phyloP scores from a whole-genome alignment of 2,113 vertebrate species.

The Corythoichthys haematopterus region DNA sequence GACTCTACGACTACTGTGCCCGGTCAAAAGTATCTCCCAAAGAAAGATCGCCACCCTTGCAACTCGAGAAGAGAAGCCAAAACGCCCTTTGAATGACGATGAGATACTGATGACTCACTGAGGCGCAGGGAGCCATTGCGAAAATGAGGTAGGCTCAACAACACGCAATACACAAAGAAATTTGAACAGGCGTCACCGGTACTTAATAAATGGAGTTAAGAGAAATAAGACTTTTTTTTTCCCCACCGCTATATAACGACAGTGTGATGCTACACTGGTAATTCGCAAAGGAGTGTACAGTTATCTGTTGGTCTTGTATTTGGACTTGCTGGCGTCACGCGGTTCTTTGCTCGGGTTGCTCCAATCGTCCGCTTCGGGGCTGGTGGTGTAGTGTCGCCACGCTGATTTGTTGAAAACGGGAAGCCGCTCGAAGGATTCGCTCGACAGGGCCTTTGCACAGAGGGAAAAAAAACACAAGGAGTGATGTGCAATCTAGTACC shows the following conservation, averaged over 20 bases:
- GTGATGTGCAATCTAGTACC: background rate
- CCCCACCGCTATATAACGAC: background rate
- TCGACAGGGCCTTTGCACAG: constrained; percentile 84
- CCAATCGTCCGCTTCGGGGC: constrained; percentile 95
- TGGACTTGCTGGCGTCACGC: constrained; percentile 84
- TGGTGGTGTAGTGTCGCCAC: constrained; percentile 94
- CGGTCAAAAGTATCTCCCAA: constrained; percentile 30
- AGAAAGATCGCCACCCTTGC: constrained; percentile 22
- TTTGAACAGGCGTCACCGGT: background rate
- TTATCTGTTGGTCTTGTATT: constrained; percentile 90
- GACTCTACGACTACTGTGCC: constrained; percentile 22
- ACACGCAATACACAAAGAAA: constrained; percentile 2
- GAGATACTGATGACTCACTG: constrained; percentile 26
- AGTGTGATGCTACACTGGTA: background rate
- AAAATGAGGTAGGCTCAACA: constrained; percentile 9
- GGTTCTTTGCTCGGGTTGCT: constrained; percentile 97
- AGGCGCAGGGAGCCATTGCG: constrained; percentile 26
- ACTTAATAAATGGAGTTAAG: background rate
- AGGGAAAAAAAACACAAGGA: background rate
- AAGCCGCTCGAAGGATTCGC: constrained; percentile 95
- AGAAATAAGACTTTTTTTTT: background rate
- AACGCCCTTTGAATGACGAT: constrained; percentile 14
- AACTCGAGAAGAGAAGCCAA: constrained; percentile 19
- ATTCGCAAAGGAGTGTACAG: constrained; percentile 19
- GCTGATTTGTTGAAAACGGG: constrained; percentile 97